Percentiles rank a stretch among this genome's conserved stretches.
phyloP scores from a whole-genome alignment of 2,113 vertebrate genomes.

The Pseudopodoces humilis region DNA sequence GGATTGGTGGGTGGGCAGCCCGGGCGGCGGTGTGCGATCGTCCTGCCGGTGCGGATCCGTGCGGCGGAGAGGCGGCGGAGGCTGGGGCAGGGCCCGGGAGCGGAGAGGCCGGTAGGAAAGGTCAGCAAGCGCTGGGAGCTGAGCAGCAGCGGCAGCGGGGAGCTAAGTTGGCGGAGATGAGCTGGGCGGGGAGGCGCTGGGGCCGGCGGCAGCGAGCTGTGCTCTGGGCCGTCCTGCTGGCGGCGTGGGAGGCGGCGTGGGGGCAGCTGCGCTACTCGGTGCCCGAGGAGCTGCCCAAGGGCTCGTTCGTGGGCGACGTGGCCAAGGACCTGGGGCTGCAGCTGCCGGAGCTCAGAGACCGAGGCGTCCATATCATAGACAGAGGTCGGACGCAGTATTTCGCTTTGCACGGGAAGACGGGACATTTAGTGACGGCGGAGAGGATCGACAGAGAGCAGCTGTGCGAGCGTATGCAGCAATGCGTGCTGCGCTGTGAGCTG shows the following conservation, averaged over 20 bases:
- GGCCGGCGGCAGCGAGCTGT: not conserved
- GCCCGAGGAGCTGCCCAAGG: not conserved
- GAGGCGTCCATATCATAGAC: too few relatives aligned
- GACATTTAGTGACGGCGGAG: slow-evolving; percentile 20
- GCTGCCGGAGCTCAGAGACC: not conserved
- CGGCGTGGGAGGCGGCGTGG: not conserved
- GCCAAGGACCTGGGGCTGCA: not conserved
- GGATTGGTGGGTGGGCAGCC: too few relatives aligned
- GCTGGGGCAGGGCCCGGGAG: too few relatives aligned
- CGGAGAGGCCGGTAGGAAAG: too few relatives aligned
- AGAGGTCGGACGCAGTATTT: not conserved
- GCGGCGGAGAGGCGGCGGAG: too few relatives aligned
- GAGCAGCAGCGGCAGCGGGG: too few relatives aligned
- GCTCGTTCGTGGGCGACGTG: not conserved
- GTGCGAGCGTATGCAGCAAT: not conserved
- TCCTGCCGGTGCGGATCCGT: too few relatives aligned
- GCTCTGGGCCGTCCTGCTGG: slow-evolving; percentile 15
- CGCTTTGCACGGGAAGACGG: slow-evolving; percentile 41
- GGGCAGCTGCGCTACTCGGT: not conserved
- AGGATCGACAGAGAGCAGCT: slow-evolving; percentile 63
- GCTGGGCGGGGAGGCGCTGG: not conserved
- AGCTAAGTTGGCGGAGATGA: too few relatives aligned
- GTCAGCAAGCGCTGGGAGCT: too few relatives aligned
- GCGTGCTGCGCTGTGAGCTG: not conserved
- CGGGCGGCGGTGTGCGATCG: too few relatives aligned